Conservation (phyloP, 2,888 invertebrate species). For the Chirona hameri region DNA sequence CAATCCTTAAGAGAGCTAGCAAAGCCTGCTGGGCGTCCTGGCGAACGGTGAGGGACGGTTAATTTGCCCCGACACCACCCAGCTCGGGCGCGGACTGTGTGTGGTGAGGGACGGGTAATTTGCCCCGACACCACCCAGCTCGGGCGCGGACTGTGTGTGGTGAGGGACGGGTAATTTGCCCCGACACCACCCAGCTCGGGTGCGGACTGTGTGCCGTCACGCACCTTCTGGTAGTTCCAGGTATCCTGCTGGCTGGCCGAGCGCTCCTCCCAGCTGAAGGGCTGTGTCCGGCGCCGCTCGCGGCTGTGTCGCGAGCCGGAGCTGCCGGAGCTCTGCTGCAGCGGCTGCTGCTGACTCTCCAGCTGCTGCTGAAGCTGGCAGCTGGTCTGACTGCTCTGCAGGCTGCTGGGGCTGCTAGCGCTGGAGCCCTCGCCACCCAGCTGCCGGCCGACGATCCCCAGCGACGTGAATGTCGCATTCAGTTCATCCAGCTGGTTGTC, state of each 20-base stretch:
- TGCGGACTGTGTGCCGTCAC: no score
- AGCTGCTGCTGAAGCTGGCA: not conserved
- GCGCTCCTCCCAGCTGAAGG: constrained; percentile 37
- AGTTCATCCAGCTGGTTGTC: constrained; percentile 38
- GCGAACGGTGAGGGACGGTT: no score
- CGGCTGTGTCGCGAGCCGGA: not conserved
- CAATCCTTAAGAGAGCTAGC: no score
- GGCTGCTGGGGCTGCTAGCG: constrained; percentile 25
- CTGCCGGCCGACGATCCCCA: constrained; percentile 38
- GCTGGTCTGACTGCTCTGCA: constrained; percentile 24
- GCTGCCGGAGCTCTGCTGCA: not conserved
- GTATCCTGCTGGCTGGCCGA: constrained; percentile 34
- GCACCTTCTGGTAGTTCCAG: constrained; percentile 34
- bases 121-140: no score
- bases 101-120: no score
- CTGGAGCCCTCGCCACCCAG: constrained; percentile 32
- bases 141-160: no score
- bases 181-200: no score
- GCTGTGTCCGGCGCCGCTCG: constrained; percentile 33
- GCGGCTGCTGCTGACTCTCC: constrained; percentile 30
- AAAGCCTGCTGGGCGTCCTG: not conserved
- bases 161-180: no score
- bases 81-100: no score
- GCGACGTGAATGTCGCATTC: constrained; percentile 39
- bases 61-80: no score